Conservation (phyloP, 2,888 invertebrate genomes). For the Parnassius mnemosyne region DNA sequence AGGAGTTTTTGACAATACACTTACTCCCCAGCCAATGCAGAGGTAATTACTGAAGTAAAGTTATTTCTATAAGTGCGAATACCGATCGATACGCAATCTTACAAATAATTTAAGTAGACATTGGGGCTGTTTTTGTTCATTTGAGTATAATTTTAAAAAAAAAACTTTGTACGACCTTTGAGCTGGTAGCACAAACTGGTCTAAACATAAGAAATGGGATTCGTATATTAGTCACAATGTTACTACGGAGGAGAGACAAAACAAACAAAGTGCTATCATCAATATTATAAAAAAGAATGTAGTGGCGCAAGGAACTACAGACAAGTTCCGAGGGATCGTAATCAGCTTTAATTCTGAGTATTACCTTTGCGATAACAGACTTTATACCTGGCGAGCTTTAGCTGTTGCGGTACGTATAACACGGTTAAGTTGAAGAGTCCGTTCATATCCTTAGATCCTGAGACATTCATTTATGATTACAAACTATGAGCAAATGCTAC, state of each 20-base stretch:
- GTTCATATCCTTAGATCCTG: constrained; percentile 24
- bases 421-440: constrained; percentile 44
- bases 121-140: too few species aligned
- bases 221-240: constrained; percentile 16
- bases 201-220: too few species aligned
- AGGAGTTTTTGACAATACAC: too few species aligned
- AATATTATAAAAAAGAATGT: constrained; percentile 25
- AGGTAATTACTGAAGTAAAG: too few species aligned
- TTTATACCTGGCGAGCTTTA: constrained; percentile 38
- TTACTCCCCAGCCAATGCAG: too few species aligned
- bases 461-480: neutral
- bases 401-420: constrained; percentile 33
- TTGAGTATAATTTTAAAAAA: too few species aligned
- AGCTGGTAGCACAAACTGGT: neutral
- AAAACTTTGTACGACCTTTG: too few species aligned
- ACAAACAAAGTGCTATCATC: constrained; percentile 21
- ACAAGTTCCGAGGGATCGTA: constrained; percentile 30
- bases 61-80: too few species aligned
- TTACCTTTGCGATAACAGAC: constrained; percentile 54
- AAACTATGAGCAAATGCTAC: neutral
- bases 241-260: constrained; percentile 2
- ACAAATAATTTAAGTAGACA: too few species aligned
- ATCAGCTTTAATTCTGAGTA: constrained; percentile 46
- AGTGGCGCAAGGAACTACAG: constrained; percentile 18
- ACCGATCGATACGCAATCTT: too few species aligned